Conservation (phyloP, 2,113 vertebrate species). For the Plecotus auritus region DNA sequence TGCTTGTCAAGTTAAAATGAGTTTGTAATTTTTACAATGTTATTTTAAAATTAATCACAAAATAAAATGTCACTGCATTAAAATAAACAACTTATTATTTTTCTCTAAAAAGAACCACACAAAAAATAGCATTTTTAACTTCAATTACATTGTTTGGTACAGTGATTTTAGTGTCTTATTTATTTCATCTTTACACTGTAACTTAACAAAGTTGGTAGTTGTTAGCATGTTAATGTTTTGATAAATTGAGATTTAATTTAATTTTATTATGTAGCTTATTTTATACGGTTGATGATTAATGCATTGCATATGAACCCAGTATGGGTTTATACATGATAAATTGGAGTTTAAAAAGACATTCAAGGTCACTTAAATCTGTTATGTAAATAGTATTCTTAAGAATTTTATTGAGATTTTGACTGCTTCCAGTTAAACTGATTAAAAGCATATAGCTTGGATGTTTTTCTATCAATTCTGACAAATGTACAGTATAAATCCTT, state of each 20-base stretch:
- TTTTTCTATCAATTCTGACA: neutral
- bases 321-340: slow-evolving; percentile 63
- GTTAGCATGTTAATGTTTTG: slow-evolving; percentile 76
- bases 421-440: slow-evolving; percentile 18
- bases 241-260: slow-evolving; percentile 81
- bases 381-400: slow-evolving; percentile 40
- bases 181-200: slow-evolving; percentile 59
- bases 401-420: slow-evolving; percentile 32
- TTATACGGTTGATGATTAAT: slow-evolving; percentile 78
- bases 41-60: slow-evolving; percentile 87
- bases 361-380: slow-evolving; percentile 45
- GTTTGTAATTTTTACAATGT: slow-evolving; percentile 83
- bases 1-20: slow-evolving; percentile 87
- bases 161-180: slow-evolving; percentile 60
- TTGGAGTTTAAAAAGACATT: slow-evolving; percentile 61
- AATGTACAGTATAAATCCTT: neutral
- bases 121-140: slow-evolving; percentile 72
- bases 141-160: slow-evolving; percentile 66
- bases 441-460: neutral
- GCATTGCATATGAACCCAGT: slow-evolving; percentile 54
- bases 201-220: slow-evolving; percentile 72
- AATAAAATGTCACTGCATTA: slow-evolving; percentile 81
- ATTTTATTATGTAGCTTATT: slow-evolving; percentile 72
- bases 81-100: slow-evolving; percentile 76
- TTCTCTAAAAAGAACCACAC: slow-evolving; percentile 59